Evolutionary conservation across 2,888 invertebrate species (phyloP), one percentile per base, ranked within the genome.

Genomic region (Agonopterix subpropinquella): DNA sequence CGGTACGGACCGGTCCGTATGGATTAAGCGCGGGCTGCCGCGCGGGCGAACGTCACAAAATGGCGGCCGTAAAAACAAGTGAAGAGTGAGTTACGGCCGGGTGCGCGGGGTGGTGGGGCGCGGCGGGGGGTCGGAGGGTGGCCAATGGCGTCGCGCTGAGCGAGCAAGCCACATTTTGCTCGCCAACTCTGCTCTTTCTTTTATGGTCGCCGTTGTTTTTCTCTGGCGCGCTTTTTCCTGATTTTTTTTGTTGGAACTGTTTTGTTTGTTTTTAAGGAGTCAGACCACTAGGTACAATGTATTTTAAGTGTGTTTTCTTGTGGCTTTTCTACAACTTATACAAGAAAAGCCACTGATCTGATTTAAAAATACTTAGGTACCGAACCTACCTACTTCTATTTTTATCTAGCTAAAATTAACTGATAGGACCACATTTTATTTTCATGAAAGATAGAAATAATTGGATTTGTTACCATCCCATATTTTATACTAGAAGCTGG

Each of bases 11-110:
- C 62, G 59, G 74, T 75, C 76, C 80, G 81, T 78, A 80, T 83
- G 81, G 28, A 28, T 28, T 28, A 28, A 80, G 79, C 77, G 75
- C 77, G 80, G 74, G 75, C 76, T 76, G 84, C 80, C 80, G 77
- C 73, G 80, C 80, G 72, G 70, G 80, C 80, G 79, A 83, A 84
- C 87, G 88, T 87, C 87, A 88, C 87, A 88, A 88, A 84, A 88
- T 88, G 87, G 87, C 87, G 79, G 85, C 86, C 82, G 79, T 88
- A 87, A 87, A 83, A 87, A 80, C 88, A 86, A 88, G 87, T 85
- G 87, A 88, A 88, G 80, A 85, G 88, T 86, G 88, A 87, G 88
- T 88, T 85, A 88, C 82, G 77, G 82, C 72, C 77, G 73, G 73
- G 60, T 61, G 64, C 57, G 64, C 62, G 67, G 65, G 67, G 56